These are phyloP conservation scores for Ethmia dodecea DNA, from an alignment of 2,888 invertebrate genomes.

Conservation along the genomic window DNA sequence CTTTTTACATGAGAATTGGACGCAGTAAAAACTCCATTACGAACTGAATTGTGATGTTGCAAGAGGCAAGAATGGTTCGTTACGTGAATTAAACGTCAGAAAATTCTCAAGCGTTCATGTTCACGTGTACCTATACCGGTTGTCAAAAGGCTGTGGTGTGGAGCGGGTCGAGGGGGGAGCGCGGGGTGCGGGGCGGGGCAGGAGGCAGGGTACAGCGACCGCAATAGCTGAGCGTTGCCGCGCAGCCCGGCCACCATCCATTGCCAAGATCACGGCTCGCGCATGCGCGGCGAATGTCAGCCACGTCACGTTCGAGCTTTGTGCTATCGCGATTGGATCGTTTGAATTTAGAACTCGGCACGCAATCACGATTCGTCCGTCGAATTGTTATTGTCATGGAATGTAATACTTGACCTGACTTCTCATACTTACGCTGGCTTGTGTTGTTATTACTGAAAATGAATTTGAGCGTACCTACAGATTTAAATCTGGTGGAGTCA, in stretches of 20 bases:
- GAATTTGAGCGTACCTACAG: no score
- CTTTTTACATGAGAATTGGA: slow-evolving; percentile 19
- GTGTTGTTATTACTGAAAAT: no score
- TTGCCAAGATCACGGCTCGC: slow-evolving; percentile 80
- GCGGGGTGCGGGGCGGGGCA: slow-evolving; percentile 23
- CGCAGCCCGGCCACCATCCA: slow-evolving; percentile 53
- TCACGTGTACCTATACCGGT: slow-evolving; percentile 64
- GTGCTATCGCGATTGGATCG: slow-evolving; percentile 63
- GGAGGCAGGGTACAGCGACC: slow-evolving; percentile 68
- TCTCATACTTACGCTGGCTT: no score
- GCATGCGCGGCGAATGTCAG: slow-evolving; percentile 73
- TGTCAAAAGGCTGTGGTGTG: slow-evolving; percentile 62
- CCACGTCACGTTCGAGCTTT: slow-evolving; percentile 73
- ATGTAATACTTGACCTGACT: no score
- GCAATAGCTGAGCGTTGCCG: slow-evolving; percentile 54
- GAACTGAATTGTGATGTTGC: slow-evolving; percentile 48
- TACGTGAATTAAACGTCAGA: slow-evolving; percentile 69
- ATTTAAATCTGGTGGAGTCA: no score
- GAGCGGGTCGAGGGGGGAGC: slow-evolving; percentile 27
- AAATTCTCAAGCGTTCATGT: slow-evolving; percentile 61
- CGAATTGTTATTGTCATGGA: no score
- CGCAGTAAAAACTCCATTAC: slow-evolving; percentile 41
- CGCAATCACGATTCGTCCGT: slow-evolving; percentile 52
- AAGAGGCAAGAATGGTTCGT: slow-evolving; percentile 39
- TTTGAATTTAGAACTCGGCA: slow-evolving; percentile 57